Evolutionary conservation across 2,113 vertebrate species (phyloP).

Genomic region (Anguilla japonica): DNA sequence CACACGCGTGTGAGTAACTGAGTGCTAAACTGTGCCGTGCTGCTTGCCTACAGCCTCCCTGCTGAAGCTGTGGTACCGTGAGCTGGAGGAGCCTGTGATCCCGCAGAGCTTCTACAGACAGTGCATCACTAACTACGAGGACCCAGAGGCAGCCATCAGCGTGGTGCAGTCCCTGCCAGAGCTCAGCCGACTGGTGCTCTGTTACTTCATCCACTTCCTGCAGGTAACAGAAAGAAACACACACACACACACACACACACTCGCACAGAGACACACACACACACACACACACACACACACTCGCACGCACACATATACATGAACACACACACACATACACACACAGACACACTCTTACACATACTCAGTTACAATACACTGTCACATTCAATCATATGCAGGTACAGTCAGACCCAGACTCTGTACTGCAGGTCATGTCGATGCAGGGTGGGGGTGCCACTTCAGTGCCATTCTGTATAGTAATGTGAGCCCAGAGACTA

Average conservation of each 20-base stretch:
- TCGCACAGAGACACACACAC: background rate
- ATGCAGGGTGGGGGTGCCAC: background rate
- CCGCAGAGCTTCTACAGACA: conserved; percentile 76
- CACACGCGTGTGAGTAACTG: background rate
- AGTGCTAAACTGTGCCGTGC: no score
- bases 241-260: background rate
- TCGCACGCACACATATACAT: background rate
- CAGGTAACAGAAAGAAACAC: conserved; percentile 53
- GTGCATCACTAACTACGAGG: conserved; percentile 77
- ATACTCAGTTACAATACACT: background rate
- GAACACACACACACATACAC: background rate
- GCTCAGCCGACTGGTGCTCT: conserved; percentile 75
- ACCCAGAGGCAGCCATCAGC: conserved; percentile 70
- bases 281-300: background rate
- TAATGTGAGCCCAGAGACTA: background rate
- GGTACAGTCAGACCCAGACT: background rate
- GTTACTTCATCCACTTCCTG: conserved; percentile 80
- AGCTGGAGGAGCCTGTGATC: conserved; percentile 78
- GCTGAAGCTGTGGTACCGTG: conserved; percentile 78
- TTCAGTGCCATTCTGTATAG: background rate
- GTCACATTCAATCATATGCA: background rate
- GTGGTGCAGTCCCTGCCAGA: conserved; percentile 76
- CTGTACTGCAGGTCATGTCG: background rate
- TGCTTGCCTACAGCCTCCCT: conserved; percentile 64
- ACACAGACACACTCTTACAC: conserved; percentile 3